Percentiles rank a stretch among this genome's conserved stretches.
Evolutionary conservation across 53 echinoderm and acorn worm species (phyloP).

Genomic region (Holothuria leucospilota): DNA sequence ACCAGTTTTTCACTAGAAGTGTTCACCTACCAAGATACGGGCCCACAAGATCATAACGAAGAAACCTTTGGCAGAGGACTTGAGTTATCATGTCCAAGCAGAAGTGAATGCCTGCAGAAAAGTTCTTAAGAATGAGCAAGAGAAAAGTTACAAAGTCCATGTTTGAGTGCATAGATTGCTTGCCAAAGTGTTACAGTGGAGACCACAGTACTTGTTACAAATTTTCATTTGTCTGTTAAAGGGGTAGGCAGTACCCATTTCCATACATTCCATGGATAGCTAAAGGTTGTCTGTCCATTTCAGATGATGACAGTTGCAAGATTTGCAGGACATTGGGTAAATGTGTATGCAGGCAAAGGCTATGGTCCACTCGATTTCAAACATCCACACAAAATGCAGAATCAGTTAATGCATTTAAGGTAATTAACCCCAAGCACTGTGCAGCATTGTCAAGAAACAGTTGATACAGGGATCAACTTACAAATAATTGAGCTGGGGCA

Average conservation of each 20-base stretch:
- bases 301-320: too few species aligned
- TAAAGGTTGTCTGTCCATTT: too few species aligned
- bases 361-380: too few species aligned
- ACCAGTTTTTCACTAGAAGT: neutral
- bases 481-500: neutral
- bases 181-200: neutral
- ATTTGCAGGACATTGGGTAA: too few species aligned
- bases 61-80: constrained; percentile 17
- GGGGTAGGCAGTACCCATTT: too few species aligned
- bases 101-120: constrained; percentile 9
- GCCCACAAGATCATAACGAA: neutral
- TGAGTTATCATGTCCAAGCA: constrained; percentile 1
- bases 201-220: neutral
- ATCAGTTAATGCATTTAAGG: neutral
- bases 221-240: constrained; percentile 9
- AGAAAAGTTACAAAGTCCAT: too few species aligned
- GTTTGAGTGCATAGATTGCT: too few species aligned
- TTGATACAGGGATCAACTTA: neutral
- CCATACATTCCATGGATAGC: too few species aligned
- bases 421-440: constrained; percentile 5
- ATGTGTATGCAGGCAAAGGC: too few species aligned
- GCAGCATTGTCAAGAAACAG: neutral
- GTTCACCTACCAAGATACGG: neutral
- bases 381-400: constrained; percentile 1
- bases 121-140: neutral